Evolutionary conservation across 2,113 vertebrate genomes (phyloP), one percentile per base, ranked within the genome.

Genomic region (Varanus komodoensis): DNA sequence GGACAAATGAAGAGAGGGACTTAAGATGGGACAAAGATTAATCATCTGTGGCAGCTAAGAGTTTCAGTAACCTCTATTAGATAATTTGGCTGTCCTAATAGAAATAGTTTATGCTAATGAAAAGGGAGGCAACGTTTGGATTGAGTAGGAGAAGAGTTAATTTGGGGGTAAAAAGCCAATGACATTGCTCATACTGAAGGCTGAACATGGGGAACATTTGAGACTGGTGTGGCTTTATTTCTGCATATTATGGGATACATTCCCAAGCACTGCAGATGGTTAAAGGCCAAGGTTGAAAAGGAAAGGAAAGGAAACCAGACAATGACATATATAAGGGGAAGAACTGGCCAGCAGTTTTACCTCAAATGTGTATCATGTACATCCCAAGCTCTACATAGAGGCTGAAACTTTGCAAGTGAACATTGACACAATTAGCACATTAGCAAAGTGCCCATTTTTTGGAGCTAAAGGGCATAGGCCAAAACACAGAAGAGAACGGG

Each of bases 21-120:
- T 95, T 95, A 94, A 94, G 48, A 93, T 88, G 93, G 94, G 91
- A 89, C 84, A 73, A 88, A 95, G 94, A 95, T 95, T 96, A 94
- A 94, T 96, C 93, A 94, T 93, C 90, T 82, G 74, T 87, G 87
- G 84, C 87, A 94, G 92, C 93, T 93, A 92, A 88, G 71, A 88
- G 87, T 91, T 92, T 82, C 89, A 84, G 91, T 89, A 85, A 91
- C 82, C 0, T 2, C 57, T 0, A 89, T 92, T 88, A 89, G 93
- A 93, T 90, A 91, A 92, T 89, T 91, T 87, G 73, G 93, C 48
- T 81, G 75, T 91, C 93, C 88, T 89, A 87, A 94, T 92, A 93
- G 93, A 92, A 91, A 94, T 86, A 92, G 91, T 92, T 94, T 90
- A 91, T 81, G 89, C 79, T 82, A 89, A 94, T 94, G 95, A 93